Evolutionary conservation across 2,113 vertebrate species (phyloP), one percentile per base, ranked within the genome.

Genomic region (Odontesthes bonariensis): DNA sequence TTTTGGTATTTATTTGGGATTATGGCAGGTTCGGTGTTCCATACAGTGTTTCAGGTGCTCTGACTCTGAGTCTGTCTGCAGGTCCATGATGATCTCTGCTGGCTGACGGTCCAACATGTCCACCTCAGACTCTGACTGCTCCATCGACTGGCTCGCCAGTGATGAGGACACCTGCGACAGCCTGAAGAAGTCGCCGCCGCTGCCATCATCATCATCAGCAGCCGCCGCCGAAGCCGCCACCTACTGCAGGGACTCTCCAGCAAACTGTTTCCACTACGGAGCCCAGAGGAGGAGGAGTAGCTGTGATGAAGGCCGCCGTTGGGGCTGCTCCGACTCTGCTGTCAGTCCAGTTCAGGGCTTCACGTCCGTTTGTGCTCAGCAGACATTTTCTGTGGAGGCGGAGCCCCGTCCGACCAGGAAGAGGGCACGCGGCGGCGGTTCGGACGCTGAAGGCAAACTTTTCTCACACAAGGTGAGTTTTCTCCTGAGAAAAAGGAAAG

Each of bases 401-500:
- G 27, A 22, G 33, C 69, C 3, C 33, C 54, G 9, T 0, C 11
- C 33, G 5, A 6, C 0, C 46, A 76, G 73, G 72, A 78, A 79
- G 73, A 69, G 87, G 10, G 1, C 16, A 0, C 75, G 8, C 17
- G 4, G 54, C 14, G 52, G 51, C 0, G 38, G 2, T 6, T 57
- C 33, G 32, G 55, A 51, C 20, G 38, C 75, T 5, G 76, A 78
- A 17, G 54, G 80, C 0, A 53, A 83, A 47, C 68, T 82, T 1
- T 88, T 90, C 55, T 81, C 60, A 0, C 79, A 60, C 8, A 92
- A 91, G 91, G 91, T 92, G 56, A 90, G 85, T 20, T 31, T 53
- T 20, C 13, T 44, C 13, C 42, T 44, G 11, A 9, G 42, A 11
- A 5, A 11, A 1, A 9, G 7, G 1, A 11, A 40, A 40, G 38